These are phyloP conservation scores for Nixonia krombeini DNA, from an alignment of 1,140 invertebrate genomes.

Conservation along the genomic window DNA sequence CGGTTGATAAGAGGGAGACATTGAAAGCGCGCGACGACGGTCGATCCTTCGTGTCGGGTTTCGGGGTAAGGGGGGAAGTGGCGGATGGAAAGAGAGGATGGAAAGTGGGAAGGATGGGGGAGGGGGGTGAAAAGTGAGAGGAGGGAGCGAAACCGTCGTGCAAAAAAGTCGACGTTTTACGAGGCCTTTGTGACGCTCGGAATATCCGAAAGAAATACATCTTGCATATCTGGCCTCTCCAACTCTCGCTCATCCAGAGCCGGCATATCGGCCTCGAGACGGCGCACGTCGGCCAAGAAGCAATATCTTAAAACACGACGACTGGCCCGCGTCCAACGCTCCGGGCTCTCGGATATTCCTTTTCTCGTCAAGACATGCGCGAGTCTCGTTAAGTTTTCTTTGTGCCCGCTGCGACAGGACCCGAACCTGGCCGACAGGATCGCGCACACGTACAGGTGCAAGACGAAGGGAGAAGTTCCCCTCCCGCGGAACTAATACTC, in stretches of 20 bases:
- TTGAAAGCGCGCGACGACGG: conserved; percentile 3
- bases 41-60: background rate
- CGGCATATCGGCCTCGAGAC: conserved; percentile 22
- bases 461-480: no score
- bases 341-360: conserved; percentile 44
- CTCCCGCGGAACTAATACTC: no score
- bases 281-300: conserved; percentile 40
- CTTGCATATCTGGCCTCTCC: conserved; percentile 30
- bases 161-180: conserved; percentile 16
- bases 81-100: background rate
- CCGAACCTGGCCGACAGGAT: no score
- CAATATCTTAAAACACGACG: conserved; percentile 55
- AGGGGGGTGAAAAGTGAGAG: no score
- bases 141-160: conserved; percentile 14
- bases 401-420: no score
- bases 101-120: no score
- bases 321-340: conserved; percentile 53
- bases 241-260: conserved; percentile 15
- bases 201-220: conserved; percentile 42
- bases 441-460: no score
- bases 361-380: conserved; percentile 40
- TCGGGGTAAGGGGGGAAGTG: background rate
- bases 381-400: conserved; percentile 46
- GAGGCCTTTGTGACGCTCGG: conserved; percentile 24
- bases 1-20: conserved; percentile 1